Evolutionary conservation across 2,113 vertebrate genomes (phyloP).

Genomic region (Crotalus helleri): DNA sequence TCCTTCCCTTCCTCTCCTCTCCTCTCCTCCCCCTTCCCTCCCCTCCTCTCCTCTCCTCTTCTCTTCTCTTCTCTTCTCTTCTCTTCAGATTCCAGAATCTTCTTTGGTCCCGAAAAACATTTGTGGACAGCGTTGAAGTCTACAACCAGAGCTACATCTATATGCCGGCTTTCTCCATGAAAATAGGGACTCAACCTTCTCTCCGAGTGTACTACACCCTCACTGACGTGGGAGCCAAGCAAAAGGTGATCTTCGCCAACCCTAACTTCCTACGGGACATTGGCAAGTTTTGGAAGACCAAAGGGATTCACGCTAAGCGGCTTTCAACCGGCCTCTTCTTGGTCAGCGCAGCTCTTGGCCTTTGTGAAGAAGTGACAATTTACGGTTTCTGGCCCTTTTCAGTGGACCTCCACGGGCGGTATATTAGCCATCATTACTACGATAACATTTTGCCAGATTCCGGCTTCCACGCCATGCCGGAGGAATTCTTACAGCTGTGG

Average conservation of each 20-base stretch:
- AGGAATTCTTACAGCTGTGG: constrained; percentile 97
- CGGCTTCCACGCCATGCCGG: constrained; percentile 93
- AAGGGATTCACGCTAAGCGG: constrained; percentile 85
- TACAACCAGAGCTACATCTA: constrained; percentile 94
- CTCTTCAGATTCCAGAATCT: constrained; percentile 87
- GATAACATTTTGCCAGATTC: constrained; percentile 89
- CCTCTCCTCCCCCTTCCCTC: too few relatives aligned
- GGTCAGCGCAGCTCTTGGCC: constrained; percentile 86
- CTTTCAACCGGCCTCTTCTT: constrained; percentile 94
- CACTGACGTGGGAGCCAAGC: constrained; percentile 81
- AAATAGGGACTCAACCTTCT: constrained; percentile 84
- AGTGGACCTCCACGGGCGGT: constrained; percentile 73
- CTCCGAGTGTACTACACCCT: constrained; percentile 86
- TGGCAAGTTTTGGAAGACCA: constrained; percentile 90
- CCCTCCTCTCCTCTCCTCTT: neutral
- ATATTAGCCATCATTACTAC: constrained; percentile 95
- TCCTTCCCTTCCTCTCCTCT: too few relatives aligned
- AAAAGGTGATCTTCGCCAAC: constrained; percentile 91
- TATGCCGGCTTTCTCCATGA: constrained; percentile 97
- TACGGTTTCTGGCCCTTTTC: constrained; percentile 98
- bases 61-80: neutral
- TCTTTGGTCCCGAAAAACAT: constrained; percentile 89
- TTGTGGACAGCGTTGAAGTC: constrained; percentile 88
- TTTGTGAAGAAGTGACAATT: constrained; percentile 90
- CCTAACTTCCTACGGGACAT: constrained; percentile 88